Base-by-base conservation (phyloP, 1,140 invertebrate species). In the Mylabris phalerata region DNA sequence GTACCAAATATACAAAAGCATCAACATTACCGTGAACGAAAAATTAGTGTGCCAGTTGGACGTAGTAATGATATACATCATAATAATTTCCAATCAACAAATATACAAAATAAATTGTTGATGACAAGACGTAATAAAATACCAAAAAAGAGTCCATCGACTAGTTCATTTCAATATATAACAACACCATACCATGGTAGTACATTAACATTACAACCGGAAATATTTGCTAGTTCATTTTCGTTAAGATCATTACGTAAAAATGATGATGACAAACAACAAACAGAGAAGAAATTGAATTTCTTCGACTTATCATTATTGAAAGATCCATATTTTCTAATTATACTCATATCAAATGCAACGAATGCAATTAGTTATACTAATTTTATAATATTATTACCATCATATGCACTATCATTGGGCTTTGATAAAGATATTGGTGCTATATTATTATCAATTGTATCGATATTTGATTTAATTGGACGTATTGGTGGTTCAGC, bases 351-450 rank as follows among this genome's bases (percentile, higher is more conserved):
- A 60, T 91, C 89, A 0, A 91, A 90, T 67, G 89, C 85, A 25
- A 90, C 89, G 0, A 89, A 87, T 60, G 90, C 89, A 2, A 88
- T 92, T 44, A 89, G 88, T 48, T 91, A 91, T 65, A 92, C 89
- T 0, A 92, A 93, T 70, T 90, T 92, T 57, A 85, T 90, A 0
- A 90, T 92, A 48, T 67, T 92, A 2, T 75, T 92, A 10, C 89
- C 89, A 3, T 79, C 82, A 0, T 92, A 90, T 70, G 89, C 88
- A 1, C 70, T 81, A 9, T 77, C 79, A 10, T 73, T 89, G 4
- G 80, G 81, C 1, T 91, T 86, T 65, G 80, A 86, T 69, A 88
- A 88, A 67, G 76, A 80, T 3, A 71, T 80, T 44, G 82, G 83
- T 0, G 84, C 87, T 2, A 81, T 86, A 60, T 67, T 93, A 2